Evolutionary conservation across 2,113 vertebrate species (phyloP).

Genomic region (Cyprinodon tularosa): DNA sequence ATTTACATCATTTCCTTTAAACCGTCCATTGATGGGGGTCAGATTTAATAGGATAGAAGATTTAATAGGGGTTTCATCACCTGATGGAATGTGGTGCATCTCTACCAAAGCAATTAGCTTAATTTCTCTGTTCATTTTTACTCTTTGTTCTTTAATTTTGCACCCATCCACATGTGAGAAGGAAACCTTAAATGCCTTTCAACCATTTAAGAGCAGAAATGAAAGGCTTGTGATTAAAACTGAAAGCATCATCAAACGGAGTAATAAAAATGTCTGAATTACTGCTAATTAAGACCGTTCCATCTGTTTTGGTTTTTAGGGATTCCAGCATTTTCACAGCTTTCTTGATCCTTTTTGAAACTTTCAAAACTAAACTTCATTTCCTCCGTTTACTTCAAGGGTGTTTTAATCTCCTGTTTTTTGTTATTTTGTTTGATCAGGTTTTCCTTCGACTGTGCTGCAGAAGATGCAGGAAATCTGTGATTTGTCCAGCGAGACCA

Average conservation of each 20-base stretch:
- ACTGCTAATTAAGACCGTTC: slow-evolving; percentile 3
- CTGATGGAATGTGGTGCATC: background rate
- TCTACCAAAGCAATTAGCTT: background rate
- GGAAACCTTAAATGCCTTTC: background rate
- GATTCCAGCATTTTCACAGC: background rate
- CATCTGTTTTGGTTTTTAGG: slow-evolving; percentile 12
- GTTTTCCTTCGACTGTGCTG: slow-evolving; percentile 77
- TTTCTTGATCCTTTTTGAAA: background rate
- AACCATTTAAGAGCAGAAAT: background rate
- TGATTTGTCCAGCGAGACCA: slow-evolving; percentile 86
- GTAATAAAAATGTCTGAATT: slow-evolving; percentile 12
- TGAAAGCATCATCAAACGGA: slow-evolving; percentile 8
- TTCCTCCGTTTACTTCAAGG: background rate
- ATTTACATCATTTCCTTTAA: background rate
- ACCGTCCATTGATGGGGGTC: background rate
- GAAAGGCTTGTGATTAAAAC: slow-evolving; percentile 12
- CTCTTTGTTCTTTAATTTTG: background rate
- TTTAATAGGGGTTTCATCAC: too few species aligned
- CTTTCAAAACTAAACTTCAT: accelerated
- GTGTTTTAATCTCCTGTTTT: background rate
- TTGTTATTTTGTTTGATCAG: slow-evolving; percentile 67
- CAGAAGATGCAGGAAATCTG: slow-evolving; percentile 88
- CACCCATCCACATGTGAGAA: background rate
- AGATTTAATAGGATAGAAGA: background rate
- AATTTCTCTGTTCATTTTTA: background rate